Base-by-base conservation (phyloP, 1,140 invertebrate genomes). In the Drosophila aff. region DNA sequence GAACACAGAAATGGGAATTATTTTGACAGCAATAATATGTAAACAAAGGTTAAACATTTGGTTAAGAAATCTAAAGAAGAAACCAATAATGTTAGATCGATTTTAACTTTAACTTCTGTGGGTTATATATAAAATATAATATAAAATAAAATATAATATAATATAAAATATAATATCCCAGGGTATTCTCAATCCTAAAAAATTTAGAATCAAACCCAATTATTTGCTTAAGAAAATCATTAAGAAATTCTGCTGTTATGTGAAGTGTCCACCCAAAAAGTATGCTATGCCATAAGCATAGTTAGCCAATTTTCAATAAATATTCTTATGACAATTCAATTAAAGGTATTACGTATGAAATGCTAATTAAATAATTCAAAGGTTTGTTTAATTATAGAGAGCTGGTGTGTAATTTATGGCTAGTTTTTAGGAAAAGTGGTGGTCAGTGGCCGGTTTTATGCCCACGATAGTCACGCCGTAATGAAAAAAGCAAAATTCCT, bases 221-320 rank as follows among this genome's bases (percentile, higher is more conserved):
- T 9, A 33, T 33, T 33, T 33, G 31, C 31, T 33, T 11, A 33
- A 33, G 33, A 33, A 33, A 33, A 33, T 5, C 33, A 3, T 4
- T 36, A n/a, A n/a, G 3, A 43, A 43, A 18, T 18, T n/a, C 41
- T 18, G 16, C 0, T 0, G 40, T n/a, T 41, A 43, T 2, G 5
- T 33, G 2, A 31, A 18, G 11, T 52, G 2, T 3, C 9, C 28
- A 68, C 82, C 82, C 76, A 86, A 72, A 72, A 86, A 86, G 82
- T 86, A 86, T 86, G 82, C 82, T 86, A 85, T 23, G 26, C 13
- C 13, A 11, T 6, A 2, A 1, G 3, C 18, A 15, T 11, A 8
- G 2, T 13, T 23, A 2, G 7, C 7, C 4, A 4, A 11, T 21
- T 41, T 52, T 0, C 2, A 10, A 26, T 13, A 50, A 18, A 9